These are phyloP conservation scores for Typhlichthys subterraneus DNA, from an alignment of 2,797 vertebrate species.

Conservation along the genomic window DNA sequence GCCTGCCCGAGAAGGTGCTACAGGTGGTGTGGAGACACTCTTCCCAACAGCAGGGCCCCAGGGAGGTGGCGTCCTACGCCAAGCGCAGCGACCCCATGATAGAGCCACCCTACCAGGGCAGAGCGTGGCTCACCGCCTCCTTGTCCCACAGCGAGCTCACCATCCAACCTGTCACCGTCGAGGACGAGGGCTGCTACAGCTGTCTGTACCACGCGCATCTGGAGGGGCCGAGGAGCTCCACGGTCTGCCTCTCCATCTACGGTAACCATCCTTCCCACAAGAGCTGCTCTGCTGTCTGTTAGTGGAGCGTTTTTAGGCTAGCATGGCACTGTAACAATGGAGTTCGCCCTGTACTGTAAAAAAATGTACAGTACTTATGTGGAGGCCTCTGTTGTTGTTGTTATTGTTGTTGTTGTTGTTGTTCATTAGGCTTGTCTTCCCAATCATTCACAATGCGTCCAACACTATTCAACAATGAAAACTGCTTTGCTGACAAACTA, in stretches of 20 bases:
- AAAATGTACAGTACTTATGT: too few relatives aligned
- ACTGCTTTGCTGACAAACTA: neutral
- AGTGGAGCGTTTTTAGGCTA: neutral
- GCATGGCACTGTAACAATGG: neutral
- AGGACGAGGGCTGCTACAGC: constrained; percentile 81
- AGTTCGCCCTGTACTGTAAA: neutral
- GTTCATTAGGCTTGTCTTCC: neutral
- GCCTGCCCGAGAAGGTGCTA: constrained; percentile 77
- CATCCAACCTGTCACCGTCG: constrained; percentile 70
- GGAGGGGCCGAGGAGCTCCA: constrained; percentile 65
- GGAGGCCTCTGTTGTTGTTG: too few relatives aligned
- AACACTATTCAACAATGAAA: neutral
- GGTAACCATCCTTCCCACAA: constrained; percentile 54
- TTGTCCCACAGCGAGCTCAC: constrained; percentile 73
- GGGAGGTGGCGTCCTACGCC: constrained; percentile 71
- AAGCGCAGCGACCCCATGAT: constrained; percentile 76
- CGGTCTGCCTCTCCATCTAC: constrained; percentile 73
- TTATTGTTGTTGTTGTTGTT: too few relatives aligned
- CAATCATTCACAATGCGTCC: neutral
- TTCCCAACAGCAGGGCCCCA: constrained; percentile 35
- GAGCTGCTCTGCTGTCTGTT: too few relatives aligned
- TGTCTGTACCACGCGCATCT: constrained; percentile 69
- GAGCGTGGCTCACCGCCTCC: constrained; percentile 68
- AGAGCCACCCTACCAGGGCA: constrained; percentile 70
- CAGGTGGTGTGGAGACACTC: constrained; percentile 71